A percentile compares a stretch with the other conserved stretches of the same genome.
Evolutionary conservation across 2,797 vertebrate species (phyloP).

Genomic region (Hemibagrus guttatus): DNA sequence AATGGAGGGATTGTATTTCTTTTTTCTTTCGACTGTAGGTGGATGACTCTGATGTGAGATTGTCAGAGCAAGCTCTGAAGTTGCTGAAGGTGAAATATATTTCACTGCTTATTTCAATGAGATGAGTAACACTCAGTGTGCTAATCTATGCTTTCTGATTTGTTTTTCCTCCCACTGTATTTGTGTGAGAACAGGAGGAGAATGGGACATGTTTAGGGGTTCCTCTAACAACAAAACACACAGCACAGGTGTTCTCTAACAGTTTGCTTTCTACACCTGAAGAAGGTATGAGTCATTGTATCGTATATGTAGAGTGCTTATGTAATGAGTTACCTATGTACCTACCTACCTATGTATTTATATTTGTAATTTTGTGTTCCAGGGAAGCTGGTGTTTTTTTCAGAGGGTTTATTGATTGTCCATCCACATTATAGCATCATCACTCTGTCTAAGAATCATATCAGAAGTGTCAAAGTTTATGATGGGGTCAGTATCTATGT

Average conservation of each 20-base stretch:
- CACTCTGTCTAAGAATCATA: slow-evolving; percentile 82
- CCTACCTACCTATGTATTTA: not conserved
- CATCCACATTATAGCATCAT: slow-evolving; percentile 84
- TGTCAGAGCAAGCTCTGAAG: slow-evolving; percentile 84
- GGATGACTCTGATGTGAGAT: slow-evolving; percentile 88
- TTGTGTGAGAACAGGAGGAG: slow-evolving; percentile 68
- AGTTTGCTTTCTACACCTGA: slow-evolving; percentile 80
- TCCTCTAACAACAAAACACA: slow-evolving; percentile 80
- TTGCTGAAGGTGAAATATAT: slow-evolving; percentile 68
- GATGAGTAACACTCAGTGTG: not conserved
- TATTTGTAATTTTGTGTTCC: slow-evolving; percentile 49
- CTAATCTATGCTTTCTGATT: not conserved
- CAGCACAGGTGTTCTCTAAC: slow-evolving; percentile 80
- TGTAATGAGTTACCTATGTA: not conserved
- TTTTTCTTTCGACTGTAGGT: slow-evolving; percentile 71
- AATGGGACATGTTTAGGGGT: slow-evolving; percentile 84
- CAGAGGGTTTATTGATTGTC: slow-evolving; percentile 86
- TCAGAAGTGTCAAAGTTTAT: slow-evolving; percentile 81
- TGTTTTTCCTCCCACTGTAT: not conserved
- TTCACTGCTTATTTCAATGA: not conserved
- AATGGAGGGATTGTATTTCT: not conserved
- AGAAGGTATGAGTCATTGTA: slow-evolving; percentile 80
- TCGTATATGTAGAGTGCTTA: not conserved
- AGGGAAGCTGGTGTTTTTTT: slow-evolving; percentile 93
- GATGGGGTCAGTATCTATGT: slow-evolving; percentile 77